These are phyloP conservation scores for Bos indicus DNA, from an alignment of 2,113 vertebrate species.

Conservation along the genomic window DNA sequence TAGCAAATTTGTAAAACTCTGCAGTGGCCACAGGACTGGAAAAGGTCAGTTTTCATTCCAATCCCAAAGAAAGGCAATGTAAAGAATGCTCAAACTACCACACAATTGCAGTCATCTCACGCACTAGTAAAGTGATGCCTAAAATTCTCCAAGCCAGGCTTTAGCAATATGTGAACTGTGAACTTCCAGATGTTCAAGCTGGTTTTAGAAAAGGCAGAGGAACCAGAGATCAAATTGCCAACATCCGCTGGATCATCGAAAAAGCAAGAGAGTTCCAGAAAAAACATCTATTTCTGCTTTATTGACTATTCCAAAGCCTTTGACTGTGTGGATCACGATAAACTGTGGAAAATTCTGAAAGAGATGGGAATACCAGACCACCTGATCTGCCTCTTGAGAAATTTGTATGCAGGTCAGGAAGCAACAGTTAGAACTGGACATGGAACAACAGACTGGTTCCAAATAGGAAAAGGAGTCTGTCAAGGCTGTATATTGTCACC, in stretches of 20 bases:
- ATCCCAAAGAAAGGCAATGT: neutral
- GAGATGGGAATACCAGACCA: too few species aligned
- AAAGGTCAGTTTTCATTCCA: neutral
- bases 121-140: neutral
- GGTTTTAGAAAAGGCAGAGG: neutral
- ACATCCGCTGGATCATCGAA: too few species aligned
- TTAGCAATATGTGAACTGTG: rapidly evolving
- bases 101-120: neutral
- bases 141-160: neutral
- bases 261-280: too few species aligned
- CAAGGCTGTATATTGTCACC: too few species aligned
- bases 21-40: neutral
- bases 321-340: too few species aligned
- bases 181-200: neutral
- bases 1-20: neutral
- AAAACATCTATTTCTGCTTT: too few species aligned
- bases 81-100: neutral
- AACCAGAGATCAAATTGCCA: neutral
- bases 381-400: too few species aligned
- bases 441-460: neutral
- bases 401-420: neutral
- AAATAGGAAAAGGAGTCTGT: neutral
- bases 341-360: too few species aligned
- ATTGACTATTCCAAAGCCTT: too few species aligned
- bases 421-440: neutral